These are phyloP conservation scores for Drosophila testacea DNA, from an alignment of 2,888 invertebrate genomes.

Conservation along the genomic window DNA sequence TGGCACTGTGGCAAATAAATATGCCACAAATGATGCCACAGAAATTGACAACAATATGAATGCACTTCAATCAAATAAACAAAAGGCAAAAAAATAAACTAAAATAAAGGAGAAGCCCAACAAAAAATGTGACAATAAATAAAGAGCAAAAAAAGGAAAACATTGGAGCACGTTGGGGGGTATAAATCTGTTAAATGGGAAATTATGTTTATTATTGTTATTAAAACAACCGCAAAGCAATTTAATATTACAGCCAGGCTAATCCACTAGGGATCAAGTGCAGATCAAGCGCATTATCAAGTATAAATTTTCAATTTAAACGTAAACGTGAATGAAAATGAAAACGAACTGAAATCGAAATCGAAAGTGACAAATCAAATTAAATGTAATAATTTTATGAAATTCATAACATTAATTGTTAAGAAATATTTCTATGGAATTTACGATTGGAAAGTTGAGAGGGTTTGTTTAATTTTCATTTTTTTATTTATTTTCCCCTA, in stretches of 20 bases:
- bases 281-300: slow-evolving; percentile 80
- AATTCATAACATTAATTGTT: slow-evolving; percentile 8
- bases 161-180: slow-evolving; percentile 17
- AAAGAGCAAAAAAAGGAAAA: slow-evolving; percentile 29
- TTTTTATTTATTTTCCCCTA: slow-evolving; percentile 14
- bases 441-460: slow-evolving; percentile 34
- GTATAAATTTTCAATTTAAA: slow-evolving; percentile 76
- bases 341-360: slow-evolving; percentile 29
- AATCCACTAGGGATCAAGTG: slow-evolving; percentile 82
- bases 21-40: slow-evolving; percentile 72
- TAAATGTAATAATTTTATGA: slow-evolving; percentile 61
- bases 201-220: slow-evolving; percentile 80
- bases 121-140: slow-evolving; percentile 49
- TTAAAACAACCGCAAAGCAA: slow-evolving; percentile 76
- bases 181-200: slow-evolving; percentile 71
- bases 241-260: slow-evolving; percentile 80
- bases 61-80: slow-evolving; percentile 25
- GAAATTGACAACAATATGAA: slow-evolving; percentile 51
- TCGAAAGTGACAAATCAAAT: slow-evolving; percentile 70
- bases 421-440: slow-evolving; percentile 12
- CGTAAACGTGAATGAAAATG: background rate
- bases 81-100: slow-evolving; percentile 17
- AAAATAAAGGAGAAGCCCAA: slow-evolving; percentile 21
- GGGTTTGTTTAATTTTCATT: slow-evolving; percentile 24
- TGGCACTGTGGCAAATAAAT: slow-evolving; percentile 74